Conservation (phyloP, 1,140 invertebrate species). For the Magallana ariakensis region DNA sequence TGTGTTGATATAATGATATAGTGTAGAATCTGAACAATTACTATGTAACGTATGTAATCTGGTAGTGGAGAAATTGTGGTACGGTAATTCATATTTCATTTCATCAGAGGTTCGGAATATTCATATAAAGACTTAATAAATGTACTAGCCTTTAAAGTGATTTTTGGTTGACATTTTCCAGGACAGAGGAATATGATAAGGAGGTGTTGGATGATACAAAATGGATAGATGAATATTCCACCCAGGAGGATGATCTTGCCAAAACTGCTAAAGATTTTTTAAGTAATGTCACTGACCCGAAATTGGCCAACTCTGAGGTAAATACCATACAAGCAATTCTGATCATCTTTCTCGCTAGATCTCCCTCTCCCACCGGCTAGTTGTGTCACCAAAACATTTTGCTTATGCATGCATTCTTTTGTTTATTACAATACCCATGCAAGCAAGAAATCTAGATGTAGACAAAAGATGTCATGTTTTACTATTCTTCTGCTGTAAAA, state of each 20-base stretch:
- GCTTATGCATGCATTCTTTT: neutral
- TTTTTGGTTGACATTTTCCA: conserved; percentile 42
- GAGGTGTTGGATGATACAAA: conserved; percentile 69
- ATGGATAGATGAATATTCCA: conserved; percentile 72
- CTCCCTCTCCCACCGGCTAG: conserved; percentile 2
- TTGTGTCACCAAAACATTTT: conserved; percentile 2
- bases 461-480: neutral
- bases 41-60: no score
- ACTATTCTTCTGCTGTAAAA: no score
- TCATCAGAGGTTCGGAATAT: no score
- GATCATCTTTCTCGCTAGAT: no score
- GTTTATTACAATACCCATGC: neutral
- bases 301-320: conserved; percentile 86
- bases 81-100: no score
- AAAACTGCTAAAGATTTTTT: conserved; percentile 83
- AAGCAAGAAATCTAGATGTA: neutral
- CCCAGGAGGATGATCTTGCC: conserved; percentile 78
- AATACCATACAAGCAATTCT: no score
- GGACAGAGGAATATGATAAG: conserved; percentile 70
- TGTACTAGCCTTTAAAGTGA: no score
- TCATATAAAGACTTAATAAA: no score
- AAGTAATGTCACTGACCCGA: conserved; percentile 82
- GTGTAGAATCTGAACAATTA: no score
- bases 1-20: no score
- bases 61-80: no score